Conservation (phyloP, 64 coral and sea anemone genomes). For the Catalaphyllia jardinei region DNA sequence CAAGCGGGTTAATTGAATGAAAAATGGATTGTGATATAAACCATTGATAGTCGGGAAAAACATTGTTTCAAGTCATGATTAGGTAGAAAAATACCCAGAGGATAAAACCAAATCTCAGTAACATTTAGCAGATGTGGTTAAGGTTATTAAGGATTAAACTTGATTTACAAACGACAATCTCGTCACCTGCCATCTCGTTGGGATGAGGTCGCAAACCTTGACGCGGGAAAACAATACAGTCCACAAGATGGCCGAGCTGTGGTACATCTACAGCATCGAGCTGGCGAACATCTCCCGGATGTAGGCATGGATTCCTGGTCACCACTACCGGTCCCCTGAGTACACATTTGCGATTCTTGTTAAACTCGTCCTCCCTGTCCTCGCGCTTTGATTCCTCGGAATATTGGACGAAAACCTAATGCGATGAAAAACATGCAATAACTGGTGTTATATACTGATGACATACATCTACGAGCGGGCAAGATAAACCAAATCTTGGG, state of each 20-base stretch:
- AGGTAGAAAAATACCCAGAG: no score
- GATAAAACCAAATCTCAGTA: no score
- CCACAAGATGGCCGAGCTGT: constrained; percentile 64
- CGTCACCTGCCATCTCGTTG: constrained; percentile 85
- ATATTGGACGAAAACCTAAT: constrained; percentile 86
- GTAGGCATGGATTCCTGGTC: constrained; percentile 85
- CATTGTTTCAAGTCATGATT: no score
- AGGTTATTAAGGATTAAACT: no score
- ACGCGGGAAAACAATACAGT: constrained; percentile 79
- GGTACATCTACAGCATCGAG: constrained; percentile 70
- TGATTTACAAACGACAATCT: no score
- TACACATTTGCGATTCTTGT: constrained; percentile 11
- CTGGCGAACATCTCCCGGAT: constrained; percentile 79
- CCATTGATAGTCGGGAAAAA: no score
- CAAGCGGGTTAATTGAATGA: no score
- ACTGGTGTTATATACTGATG: background rate
- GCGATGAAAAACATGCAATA: background rate
- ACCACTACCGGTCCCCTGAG: constrained; percentile 64
- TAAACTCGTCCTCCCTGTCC: constrained; percentile 55
- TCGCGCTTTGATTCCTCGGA: constrained; percentile 48
- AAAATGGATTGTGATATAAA: no score
- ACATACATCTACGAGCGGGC: no score
- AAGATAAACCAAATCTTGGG: no score
- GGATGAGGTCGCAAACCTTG: constrained; percentile 54
- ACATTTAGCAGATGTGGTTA: no score